Conservation (phyloP, 2,888 invertebrate genomes). For the Dynastes tityus region DNA sequence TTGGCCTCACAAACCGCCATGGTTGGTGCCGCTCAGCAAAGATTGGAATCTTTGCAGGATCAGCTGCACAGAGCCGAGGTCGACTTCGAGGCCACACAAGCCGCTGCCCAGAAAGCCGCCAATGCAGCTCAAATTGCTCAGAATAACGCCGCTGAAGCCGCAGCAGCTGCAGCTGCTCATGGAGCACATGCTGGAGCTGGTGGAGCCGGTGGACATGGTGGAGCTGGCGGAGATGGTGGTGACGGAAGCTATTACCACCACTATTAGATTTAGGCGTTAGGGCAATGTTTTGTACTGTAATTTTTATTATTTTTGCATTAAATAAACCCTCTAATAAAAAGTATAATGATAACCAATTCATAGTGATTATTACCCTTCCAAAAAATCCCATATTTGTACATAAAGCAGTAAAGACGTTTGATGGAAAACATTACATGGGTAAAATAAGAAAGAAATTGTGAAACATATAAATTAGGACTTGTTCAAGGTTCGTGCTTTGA, state of each 20-base stretch:
- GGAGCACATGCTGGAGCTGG: constrained; percentile 34
- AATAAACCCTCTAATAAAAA: constrained; percentile 19
- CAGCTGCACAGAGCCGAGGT: constrained; percentile 81
- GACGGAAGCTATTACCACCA: constrained; percentile 25
- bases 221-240: constrained; percentile 41
- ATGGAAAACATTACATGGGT: too few relatives aligned
- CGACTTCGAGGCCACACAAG: constrained; percentile 84
- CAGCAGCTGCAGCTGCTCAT: constrained; percentile 48
- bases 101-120: constrained; percentile 81
- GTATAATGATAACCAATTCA: background rate
- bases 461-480: too few relatives aligned
- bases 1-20: constrained; percentile 82
- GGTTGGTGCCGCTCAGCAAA: constrained; percentile 83
- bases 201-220: constrained; percentile 38
- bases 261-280: constrained; percentile 33
- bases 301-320: constrained; percentile 42
- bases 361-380: background rate
- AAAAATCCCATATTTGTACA: too few relatives aligned
- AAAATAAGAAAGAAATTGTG: too few relatives aligned
- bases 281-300: constrained; percentile 24
- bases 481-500: too few relatives aligned
- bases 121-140: constrained; percentile 83
- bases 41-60: constrained; percentile 78
- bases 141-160: constrained; percentile 83
- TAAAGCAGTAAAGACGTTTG: too few relatives aligned